Evolutionary conservation across 2,888 invertebrate genomes (phyloP).

Genomic region (Tortrix viridana): DNA sequence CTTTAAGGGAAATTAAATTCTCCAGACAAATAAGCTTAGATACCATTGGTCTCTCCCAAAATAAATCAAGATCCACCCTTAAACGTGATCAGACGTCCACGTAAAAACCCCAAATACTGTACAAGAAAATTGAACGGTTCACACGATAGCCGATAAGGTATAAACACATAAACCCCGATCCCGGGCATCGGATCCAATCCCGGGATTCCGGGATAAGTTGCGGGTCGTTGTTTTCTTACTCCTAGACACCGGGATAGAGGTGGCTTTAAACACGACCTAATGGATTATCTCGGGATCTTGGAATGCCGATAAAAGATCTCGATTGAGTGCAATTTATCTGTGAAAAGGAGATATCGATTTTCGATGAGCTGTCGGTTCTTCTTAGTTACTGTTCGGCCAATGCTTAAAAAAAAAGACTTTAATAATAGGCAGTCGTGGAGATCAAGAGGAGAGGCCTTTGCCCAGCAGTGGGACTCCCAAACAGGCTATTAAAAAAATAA

Average conservation of each 20-base stretch:
- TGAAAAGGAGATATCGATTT: background rate
- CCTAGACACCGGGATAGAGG: conserved; percentile 20
- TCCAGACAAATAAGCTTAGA: background rate
- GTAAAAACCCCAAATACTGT: conserved; percentile 16
- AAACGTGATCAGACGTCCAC: background rate
- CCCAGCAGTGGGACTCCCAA: no score
- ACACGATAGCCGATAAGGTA: conserved; percentile 28
- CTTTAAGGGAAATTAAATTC: no score
- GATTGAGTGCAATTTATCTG: conserved; percentile 9
- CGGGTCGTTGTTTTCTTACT: conserved; percentile 24
- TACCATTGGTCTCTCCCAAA: background rate
- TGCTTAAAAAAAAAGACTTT: background rate
- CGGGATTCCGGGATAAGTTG: conserved; percentile 30
- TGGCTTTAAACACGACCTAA: conserved; percentile 29
- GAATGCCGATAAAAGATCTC: conserved; percentile 5
- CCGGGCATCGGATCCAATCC: conserved; percentile 21
- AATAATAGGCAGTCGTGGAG: no score
- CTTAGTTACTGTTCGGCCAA: background rate
- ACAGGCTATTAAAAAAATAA: no score
- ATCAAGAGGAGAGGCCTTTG: no score
- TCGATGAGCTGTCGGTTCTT: background rate
- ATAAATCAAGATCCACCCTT: background rate
- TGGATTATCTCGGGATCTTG: conserved; percentile 17
- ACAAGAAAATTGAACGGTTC: conserved; percentile 28
- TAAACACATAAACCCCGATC: conserved; percentile 30